Conservation (phyloP, 2,113 vertebrate species). For the Eubucco bourcierii region DNA sequence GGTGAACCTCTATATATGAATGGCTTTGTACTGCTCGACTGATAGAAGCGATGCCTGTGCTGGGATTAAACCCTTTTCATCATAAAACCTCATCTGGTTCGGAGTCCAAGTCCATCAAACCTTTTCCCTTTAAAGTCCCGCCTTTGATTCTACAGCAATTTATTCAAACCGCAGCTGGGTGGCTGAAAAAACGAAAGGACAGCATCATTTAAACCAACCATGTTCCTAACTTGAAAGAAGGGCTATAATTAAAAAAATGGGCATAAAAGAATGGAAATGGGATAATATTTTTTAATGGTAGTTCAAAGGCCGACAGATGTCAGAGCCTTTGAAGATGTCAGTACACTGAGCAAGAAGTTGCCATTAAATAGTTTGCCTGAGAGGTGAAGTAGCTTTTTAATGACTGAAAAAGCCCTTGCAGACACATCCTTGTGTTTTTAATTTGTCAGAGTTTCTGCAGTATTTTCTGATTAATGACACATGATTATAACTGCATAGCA, state of each 20-base stretch:
- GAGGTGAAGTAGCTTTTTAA: constrained; percentile 82
- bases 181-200: constrained; percentile 88
- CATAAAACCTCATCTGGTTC: constrained; percentile 99
- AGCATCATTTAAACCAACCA: constrained; percentile 87
- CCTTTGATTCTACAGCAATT: constrained; percentile 98
- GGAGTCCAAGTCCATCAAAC: constrained; percentile 97
- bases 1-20: constrained; percentile 87
- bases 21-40: constrained; percentile 90
- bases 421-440: constrained; percentile 85
- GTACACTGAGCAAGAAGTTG: constrained; percentile 79
- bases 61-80: constrained; percentile 99
- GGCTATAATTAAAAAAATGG: constrained; percentile 96
- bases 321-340: constrained; percentile 88
- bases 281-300: constrained; percentile 89
- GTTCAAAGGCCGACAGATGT: constrained; percentile 94
- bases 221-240: constrained; percentile 90
- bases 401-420: constrained; percentile 80
- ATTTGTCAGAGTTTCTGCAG: constrained; percentile 83
- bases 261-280: constrained; percentile 91
- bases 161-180: constrained; percentile 96
- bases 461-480: constrained; percentile 85
- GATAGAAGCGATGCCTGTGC: constrained; percentile 95
- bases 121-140: constrained; percentile 95
- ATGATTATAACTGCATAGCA: constrained; percentile 81
- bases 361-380: constrained; percentile 81